Conservation (phyloP, 1,140 invertebrate genomes). For the Zaprionus taronus region DNA sequence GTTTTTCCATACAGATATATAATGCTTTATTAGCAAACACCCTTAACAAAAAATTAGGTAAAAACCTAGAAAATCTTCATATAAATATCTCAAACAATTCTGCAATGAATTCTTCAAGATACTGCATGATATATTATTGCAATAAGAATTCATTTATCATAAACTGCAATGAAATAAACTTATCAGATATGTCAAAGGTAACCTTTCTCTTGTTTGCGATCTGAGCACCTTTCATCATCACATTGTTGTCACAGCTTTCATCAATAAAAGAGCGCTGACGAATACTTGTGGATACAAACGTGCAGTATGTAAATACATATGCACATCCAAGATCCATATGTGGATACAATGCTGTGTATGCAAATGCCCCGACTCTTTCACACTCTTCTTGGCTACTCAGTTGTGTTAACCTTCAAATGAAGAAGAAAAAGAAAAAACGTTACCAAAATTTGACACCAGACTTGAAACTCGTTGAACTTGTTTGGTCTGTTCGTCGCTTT, state of each 20-base stretch:
- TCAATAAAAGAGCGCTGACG: constrained; percentile 37
- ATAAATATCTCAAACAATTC: no score
- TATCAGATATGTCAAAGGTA: no score
- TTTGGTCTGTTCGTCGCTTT: constrained; percentile 47
- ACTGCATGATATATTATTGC: no score
- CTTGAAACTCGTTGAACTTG: constrained; percentile 72
- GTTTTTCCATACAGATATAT: no score
- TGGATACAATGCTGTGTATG: constrained; percentile 25
- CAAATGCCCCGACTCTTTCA: constrained; percentile 60
- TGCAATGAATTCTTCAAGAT: no score
- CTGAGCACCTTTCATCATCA: neutral
- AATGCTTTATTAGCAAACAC: no score
- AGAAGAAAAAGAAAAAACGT: constrained; percentile 33
- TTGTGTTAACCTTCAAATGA: constrained; percentile 70
- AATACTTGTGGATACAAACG: constrained; percentile 2
- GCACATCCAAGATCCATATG: constrained; percentile 22
- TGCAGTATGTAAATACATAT: constrained; percentile 6
- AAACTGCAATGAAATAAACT: no score
- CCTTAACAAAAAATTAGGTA: no score
- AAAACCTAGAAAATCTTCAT: no score
- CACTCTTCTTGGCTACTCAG: neutral
- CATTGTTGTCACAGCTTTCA: constrained; percentile 65
- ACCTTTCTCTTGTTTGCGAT: no score
- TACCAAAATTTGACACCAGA: constrained; percentile 48
- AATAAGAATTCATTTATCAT: no score